Base-by-base conservation (phyloP, 2,113 vertebrate genomes). In the Ceyx cyanopectus region DNA sequence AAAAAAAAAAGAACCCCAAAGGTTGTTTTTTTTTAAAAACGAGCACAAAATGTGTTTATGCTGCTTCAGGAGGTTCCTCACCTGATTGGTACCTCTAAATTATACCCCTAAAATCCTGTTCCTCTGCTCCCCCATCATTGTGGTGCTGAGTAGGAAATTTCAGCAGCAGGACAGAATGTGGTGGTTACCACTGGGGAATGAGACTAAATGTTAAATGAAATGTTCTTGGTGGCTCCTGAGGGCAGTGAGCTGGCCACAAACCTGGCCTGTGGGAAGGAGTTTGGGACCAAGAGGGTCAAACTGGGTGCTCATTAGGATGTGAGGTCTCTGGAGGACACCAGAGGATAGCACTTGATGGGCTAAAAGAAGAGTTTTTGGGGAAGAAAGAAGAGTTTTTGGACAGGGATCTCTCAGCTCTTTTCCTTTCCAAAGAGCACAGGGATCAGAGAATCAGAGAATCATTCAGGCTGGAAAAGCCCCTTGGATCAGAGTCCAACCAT, bases 331-430 rank as follows among this genome's bases (percentile, higher is more conserved):
- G n/a, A 17, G 34, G n/a, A 41, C 61, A 67, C 15, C 50, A n/a
- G 56, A 30, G 15, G 51, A 27, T 53, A 26, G 14, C 51, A 53
- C 8, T 29, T 0, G 17, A 30, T 0, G 0, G 32, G 41, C 84
- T 84, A 5, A 45, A 70, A 80, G 41, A 40, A 58, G 5, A 0
- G 3, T 22, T 54, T 87, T 61, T 66, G 20, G 23, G 29, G 62
- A 24, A 74, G 14, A 70, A 51, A 61, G 14, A 66, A 4, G 41
- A 91, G 9, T 9, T 85, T 83, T 79, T 32, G 41, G 20, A 10
- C 2, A 34, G 46, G 57, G n/a, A 85, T 30, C 15, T 53, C 61
- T 57, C 67, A 24, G 41, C 41, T 82, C 9, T 81, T 82, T 75
- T 66, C 46, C 41, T 60, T 53, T 67, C 72, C 5, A 2, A 61